phyloP scores from a whole-genome alignment of 2,797 vertebrate genomes.

The Pseudomugil tenellus region DNA sequence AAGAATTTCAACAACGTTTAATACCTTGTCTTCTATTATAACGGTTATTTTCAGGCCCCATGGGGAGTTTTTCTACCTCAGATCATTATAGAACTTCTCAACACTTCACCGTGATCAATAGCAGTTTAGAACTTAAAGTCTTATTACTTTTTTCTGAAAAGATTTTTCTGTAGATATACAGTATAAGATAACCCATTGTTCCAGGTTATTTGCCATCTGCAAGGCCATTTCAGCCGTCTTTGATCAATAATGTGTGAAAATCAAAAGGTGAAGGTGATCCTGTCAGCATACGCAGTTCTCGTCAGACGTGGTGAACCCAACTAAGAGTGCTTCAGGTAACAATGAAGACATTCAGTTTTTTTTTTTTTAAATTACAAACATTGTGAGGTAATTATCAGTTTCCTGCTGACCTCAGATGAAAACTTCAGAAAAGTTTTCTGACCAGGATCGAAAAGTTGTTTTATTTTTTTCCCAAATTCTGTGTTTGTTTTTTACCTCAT shows the following conservation, averaged over 20 bases:
- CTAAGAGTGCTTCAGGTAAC: conserved; percentile 46
- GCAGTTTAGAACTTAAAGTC: conserved; percentile 7
- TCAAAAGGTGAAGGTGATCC: conserved; percentile 45
- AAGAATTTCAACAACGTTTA: conserved; percentile 1
- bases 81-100: conserved; percentile 18
- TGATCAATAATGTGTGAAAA: conserved; percentile 44
- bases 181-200: conserved; percentile 26
- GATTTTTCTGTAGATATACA: conserved; percentile 12
- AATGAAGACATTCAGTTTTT: conserved; percentile 55
- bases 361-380: conserved; percentile 62
- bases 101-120: conserved; percentile 33
- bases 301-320: conserved; percentile 40
- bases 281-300: conserved; percentile 23
- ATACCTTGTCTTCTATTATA: conserved; percentile 20
- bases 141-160: conserved; percentile 27
- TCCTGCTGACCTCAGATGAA: conserved; percentile 48
- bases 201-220: conserved; percentile 29
- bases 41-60: conserved; percentile 8
- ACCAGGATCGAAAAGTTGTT: background rate
- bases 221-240: conserved; percentile 17
- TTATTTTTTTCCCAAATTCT: background rate
- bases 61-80: conserved; percentile 20
- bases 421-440: conserved; percentile 26
- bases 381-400: conserved; percentile 65
- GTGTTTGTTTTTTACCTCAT: background rate